Evolutionary conservation across 1,140 invertebrate species (phyloP).

Genomic region (Plutomurus gul): DNA sequence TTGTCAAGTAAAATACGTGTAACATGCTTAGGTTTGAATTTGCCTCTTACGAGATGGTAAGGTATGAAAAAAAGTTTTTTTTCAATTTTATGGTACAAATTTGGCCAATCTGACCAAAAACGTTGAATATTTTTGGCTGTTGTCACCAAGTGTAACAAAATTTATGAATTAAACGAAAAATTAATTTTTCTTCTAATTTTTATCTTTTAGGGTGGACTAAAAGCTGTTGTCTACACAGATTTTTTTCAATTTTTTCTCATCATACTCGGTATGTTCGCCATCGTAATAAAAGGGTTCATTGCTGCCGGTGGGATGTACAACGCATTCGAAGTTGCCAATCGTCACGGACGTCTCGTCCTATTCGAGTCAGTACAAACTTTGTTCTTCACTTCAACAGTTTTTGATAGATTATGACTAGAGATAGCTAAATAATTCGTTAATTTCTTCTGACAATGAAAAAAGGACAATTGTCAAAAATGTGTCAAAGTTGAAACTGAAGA

Average conservation of each 20-base stretch:
- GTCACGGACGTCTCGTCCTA: constrained; percentile 74
- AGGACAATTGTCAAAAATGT: background rate
- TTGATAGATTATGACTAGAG: too few species aligned
- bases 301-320: constrained; percentile 69
- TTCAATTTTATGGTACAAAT: too few species aligned
- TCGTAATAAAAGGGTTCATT: constrained; percentile 64
- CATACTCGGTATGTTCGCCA: constrained; percentile 46
- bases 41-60: too few species aligned
- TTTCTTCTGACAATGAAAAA: background rate
- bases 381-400: background rate
- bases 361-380: constrained; percentile 67
- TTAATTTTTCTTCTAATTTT: background rate
- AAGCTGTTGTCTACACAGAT: constrained; percentile 50
- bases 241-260: constrained; percentile 52
- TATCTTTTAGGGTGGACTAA: constrained; percentile 41
- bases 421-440: background rate
- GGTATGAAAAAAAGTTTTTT: too few species aligned
- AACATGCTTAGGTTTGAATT: too few species aligned
- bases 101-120: too few species aligned
- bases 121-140: too few species aligned
- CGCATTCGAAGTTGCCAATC: constrained; percentile 69
- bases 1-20: background rate
- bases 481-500: background rate
- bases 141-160: too few species aligned
- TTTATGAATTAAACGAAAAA: too few species aligned